Conservation (phyloP, 2,797 vertebrate species). For the Crypturellus tataupa region DNA sequence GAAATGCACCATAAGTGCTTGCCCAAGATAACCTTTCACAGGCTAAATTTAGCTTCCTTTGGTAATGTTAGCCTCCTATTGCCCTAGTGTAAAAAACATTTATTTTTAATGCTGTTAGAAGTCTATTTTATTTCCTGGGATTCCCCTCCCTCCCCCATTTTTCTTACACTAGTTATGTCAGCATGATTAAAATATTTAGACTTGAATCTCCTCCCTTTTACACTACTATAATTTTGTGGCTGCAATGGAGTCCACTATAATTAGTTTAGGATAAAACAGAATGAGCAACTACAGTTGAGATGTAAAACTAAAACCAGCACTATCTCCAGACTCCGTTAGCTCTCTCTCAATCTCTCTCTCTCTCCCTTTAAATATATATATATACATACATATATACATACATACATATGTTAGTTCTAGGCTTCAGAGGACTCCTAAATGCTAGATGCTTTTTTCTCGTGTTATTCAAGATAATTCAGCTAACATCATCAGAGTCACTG, state of each 20-base stretch:
- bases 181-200: slow-evolving; percentile 15
- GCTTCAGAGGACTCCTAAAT: neutral
- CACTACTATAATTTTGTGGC: neutral
- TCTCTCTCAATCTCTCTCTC: neutral
- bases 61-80: slow-evolving; percentile 82
- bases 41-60: slow-evolving; percentile 81
- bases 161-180: neutral
- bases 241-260: neutral
- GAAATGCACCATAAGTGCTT: slow-evolving; percentile 81
- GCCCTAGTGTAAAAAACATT: slow-evolving; percentile 69
- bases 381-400: too few relatives aligned
- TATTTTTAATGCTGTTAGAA: slow-evolving; percentile 59
- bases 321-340: neutral
- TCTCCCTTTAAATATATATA: too few relatives aligned
- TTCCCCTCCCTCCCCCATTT: neutral
- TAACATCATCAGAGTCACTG: neutral
- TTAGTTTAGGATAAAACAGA: neutral
- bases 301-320: neutral
- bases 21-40: slow-evolving; percentile 82
- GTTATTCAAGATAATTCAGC: neutral
- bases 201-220: neutral
- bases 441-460: neutral
- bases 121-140: slow-evolving; percentile 21
- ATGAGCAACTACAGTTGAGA: neutral
- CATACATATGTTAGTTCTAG: too few relatives aligned